phyloP scores from a whole-genome alignment of 2,797 vertebrate genomes.

The Hemibagrus guttatus region DNA sequence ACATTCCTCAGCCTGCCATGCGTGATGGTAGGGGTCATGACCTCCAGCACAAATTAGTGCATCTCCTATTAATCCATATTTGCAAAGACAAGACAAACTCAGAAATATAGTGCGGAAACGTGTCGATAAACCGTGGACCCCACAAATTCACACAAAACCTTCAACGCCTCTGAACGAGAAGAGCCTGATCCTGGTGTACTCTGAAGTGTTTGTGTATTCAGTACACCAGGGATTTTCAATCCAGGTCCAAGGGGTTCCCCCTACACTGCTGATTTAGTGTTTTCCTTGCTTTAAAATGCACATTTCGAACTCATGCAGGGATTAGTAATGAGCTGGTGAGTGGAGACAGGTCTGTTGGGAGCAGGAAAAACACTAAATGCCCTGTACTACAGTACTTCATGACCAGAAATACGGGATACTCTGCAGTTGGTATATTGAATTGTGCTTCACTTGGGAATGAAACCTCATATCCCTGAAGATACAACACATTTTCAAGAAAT shows the following conservation, averaged over 20 bases:
- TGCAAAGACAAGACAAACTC: constrained; percentile 22
- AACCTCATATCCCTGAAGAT: constrained; percentile 5
- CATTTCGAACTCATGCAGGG: constrained; percentile 19
- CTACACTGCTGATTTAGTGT: constrained; percentile 21
- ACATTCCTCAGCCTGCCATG: constrained; percentile 58
- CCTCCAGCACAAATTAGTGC: constrained; percentile 34
- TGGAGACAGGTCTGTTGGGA: constrained; percentile 13
- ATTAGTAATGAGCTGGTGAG: constrained; percentile 10
- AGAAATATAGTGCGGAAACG: constrained; percentile 24
- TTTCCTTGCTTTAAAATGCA: constrained; percentile 11
- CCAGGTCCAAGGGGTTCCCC: background rate
- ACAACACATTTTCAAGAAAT: background rate
- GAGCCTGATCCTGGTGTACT: background rate
- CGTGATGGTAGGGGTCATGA: constrained; percentile 32
- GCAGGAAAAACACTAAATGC: constrained; percentile 11
- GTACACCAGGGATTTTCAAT: background rate
- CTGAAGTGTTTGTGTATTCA: constrained; percentile 6
- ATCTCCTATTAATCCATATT: constrained; percentile 44
- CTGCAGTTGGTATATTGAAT: constrained; percentile 35
- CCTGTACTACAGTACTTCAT: background rate
- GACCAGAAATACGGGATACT: background rate
- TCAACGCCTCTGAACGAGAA: background rate
- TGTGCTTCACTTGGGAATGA: constrained; percentile 28
- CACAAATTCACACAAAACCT: background rate
- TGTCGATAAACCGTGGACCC: constrained; percentile 39